Evolutionary conservation across 2,888 invertebrate species (phyloP).

Genomic region (Tolmerus cingulatus): DNA sequence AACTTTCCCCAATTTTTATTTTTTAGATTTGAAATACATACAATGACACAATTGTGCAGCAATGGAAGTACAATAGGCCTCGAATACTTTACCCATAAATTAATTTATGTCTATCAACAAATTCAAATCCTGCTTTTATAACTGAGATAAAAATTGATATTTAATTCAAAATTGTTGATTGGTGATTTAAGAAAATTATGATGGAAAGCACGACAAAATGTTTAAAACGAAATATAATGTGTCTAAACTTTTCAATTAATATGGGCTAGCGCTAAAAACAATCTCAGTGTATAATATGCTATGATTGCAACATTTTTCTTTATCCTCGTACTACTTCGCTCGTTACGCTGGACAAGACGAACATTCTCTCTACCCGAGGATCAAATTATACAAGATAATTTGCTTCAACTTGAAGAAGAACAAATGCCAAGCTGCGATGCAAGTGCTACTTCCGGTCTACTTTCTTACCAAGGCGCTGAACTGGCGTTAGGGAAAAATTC

Average conservation of each 20-base stretch:
- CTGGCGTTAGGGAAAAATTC: slow-evolving; percentile 56
- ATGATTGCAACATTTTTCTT: slow-evolving; percentile 64
- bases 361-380: background rate
- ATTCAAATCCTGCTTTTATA: background rate
- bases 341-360: slow-evolving; percentile 60
- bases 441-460: slow-evolving; percentile 38
- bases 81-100: too few species aligned
- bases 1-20: too few species aligned
- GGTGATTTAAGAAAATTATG: background rate
- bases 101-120: background rate
- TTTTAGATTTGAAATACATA: too few species aligned
- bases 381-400: background rate
- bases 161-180: background rate
- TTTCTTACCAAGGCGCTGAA: slow-evolving; percentile 56
- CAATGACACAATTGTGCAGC: too few species aligned
- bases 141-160: background rate
- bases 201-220: background rate
- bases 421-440: background rate
- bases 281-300: slow-evolving; percentile 49
- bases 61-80: too few species aligned
- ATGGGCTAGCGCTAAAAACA: background rate
- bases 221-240: background rate
- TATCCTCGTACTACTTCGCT: slow-evolving; percentile 63
- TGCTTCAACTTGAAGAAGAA: background rate
- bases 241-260: background rate